Percentiles rank a stretch among this genome's conserved stretches.
phyloP scores from a whole-genome alignment of 2,888 invertebrate species.

The Trichopoda pennipes region DNA sequence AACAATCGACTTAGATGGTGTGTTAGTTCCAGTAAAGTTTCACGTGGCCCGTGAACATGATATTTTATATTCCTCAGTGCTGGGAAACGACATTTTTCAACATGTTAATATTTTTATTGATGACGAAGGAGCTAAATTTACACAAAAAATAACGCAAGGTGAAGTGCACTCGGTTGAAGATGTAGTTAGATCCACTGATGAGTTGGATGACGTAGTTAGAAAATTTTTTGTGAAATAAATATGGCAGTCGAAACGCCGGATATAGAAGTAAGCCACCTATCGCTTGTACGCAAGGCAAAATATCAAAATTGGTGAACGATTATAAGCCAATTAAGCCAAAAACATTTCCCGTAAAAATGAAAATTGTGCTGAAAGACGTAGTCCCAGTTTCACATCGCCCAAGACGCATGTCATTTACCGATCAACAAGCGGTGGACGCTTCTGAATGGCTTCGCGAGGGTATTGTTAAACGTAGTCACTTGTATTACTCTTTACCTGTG shows the following conservation, averaged over 20 bases:
- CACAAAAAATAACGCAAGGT: no score
- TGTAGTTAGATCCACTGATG: no score
- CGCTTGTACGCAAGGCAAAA: not conserved
- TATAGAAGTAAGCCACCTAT: no score
- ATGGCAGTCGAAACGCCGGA: no score
- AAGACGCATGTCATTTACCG: no score
- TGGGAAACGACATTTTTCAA: conserved; percentile 32
- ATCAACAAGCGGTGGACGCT: conserved; percentile 70
- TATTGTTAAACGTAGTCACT: conserved; percentile 68
- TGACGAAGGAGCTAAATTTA: conserved; percentile 19
- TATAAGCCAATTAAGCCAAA: no score
- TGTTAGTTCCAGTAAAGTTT: conserved; percentile 9
- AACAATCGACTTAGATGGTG: no score
- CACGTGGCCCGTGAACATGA: conserved; percentile 31
- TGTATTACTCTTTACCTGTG: conserved; percentile 73
- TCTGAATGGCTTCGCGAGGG: conserved; percentile 72
- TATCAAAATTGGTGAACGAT: no score
- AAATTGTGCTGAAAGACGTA: no score
- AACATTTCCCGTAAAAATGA: no score
- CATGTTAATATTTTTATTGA: conserved; percentile 26
- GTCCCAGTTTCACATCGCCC: no score
- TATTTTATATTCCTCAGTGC: conserved; percentile 41
- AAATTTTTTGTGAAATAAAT: not conserved
- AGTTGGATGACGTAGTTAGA: not conserved
- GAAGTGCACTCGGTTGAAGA: no score